phyloP scores from a whole-genome alignment of 2,888 invertebrate genomes.

The Plagodis dolabraria region DNA sequence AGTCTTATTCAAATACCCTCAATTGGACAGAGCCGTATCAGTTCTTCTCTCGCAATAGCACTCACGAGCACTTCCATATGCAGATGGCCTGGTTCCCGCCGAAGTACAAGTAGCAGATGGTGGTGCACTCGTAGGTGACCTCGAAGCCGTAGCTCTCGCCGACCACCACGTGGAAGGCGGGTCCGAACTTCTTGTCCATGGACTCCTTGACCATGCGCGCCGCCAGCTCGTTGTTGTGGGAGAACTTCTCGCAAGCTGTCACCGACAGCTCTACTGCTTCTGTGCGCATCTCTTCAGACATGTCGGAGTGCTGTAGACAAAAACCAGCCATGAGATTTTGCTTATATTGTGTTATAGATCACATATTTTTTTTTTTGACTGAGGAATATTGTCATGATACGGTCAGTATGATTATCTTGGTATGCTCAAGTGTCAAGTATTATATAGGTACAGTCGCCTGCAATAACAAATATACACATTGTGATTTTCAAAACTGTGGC shows the following conservation, averaged over 20 bases:
- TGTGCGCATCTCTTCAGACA: conserved; percentile 96
- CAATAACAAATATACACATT: too few relatives aligned
- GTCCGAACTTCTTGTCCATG: conserved; percentile 98
- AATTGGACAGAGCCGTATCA: conserved; percentile 7
- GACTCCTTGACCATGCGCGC: conserved; percentile 97
- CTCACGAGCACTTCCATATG: conserved; percentile 94
- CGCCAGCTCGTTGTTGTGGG: conserved; percentile 94
- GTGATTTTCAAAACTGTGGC: too few relatives aligned
- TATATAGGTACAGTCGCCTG: too few relatives aligned
- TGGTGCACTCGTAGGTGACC: conserved; percentile 95
- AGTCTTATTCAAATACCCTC: conserved; percentile 11
- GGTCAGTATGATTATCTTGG: too few relatives aligned
- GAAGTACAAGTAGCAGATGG: conserved; percentile 94
- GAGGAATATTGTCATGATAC: too few relatives aligned
- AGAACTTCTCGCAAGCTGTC: conserved; percentile 96
- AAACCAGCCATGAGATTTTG: neutral
- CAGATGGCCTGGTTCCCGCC: conserved; percentile 95
- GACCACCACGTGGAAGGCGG: conserved; percentile 97
- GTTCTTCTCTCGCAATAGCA: neutral
- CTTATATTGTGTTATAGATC: too few relatives aligned
- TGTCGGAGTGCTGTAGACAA: conserved; percentile 91
- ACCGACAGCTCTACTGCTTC: conserved; percentile 96
- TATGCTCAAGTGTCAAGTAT: too few relatives aligned
- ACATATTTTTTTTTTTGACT: too few relatives aligned
- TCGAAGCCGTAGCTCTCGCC: conserved; percentile 98